Conservation (phyloP, 1,140 invertebrate species). For the Thaumatotibia leucotreta region DNA sequence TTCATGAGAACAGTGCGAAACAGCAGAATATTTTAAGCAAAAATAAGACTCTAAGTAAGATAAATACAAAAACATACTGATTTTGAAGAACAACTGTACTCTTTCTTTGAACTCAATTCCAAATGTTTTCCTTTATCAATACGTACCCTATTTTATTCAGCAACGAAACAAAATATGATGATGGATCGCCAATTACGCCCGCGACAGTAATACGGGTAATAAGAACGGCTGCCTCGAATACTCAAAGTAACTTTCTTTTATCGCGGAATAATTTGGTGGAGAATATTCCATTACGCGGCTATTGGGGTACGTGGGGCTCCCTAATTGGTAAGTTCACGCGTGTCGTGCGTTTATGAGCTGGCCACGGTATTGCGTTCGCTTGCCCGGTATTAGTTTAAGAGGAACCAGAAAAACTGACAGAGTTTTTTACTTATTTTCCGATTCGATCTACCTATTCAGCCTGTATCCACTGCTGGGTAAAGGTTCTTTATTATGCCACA, state of each 20-base stretch:
- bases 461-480: no score
- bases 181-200: not conserved
- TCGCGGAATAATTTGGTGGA: not conserved
- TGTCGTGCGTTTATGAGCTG: not conserved
- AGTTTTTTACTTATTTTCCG: no score
- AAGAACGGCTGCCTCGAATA: not conserved
- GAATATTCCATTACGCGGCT: constrained; percentile 3
- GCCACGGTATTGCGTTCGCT: not conserved
- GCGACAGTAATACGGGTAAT: not conserved
- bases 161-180: not conserved
- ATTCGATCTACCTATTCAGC: no score
- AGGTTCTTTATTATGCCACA: no score
- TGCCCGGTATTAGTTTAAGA: no score
- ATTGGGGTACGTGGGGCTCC: not conserved
- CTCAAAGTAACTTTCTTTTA: not conserved
- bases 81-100: not conserved
- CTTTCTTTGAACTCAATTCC: not conserved
- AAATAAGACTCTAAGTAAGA: no score
- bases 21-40: no score
- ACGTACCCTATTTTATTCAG: not conserved
- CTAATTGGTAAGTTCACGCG: constrained; percentile 6
- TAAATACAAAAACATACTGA: no score
- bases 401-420: no score
- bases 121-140: not conserved
- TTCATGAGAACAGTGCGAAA: no score